Evolutionary conservation across 1,140 invertebrate species (phyloP), one percentile per base, ranked within the genome.

Genomic region (Bombus breviceps): DNA sequence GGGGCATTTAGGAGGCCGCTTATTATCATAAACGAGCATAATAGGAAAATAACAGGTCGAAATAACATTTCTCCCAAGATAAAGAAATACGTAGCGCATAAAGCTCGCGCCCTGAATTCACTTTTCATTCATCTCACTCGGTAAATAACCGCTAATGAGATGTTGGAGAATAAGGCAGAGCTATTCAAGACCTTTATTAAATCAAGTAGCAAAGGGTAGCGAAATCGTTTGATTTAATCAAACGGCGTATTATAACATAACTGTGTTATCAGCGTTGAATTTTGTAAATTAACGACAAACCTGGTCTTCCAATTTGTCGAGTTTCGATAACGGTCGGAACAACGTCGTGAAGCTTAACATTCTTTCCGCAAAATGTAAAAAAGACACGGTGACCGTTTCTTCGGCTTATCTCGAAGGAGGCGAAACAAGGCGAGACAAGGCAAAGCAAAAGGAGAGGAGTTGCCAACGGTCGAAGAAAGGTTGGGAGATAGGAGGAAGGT

Each of bases 401-500:
- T 39, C n/a, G 28, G 12, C 53, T 75, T 62, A n/a, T 62, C n/a
- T 66, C 15, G 64, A 47, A 32, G 5, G 41, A 6, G 32, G 32
- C 9, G 32, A 32, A 32, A 41, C 47, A 41, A 81, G 64, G 39
- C 12, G 2, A 18, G 59, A 25, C 22, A 32, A 59, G 41, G 62
- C 69, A 34, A 66, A 32, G 79, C 22, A 41, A 64, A 28, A 37
- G 18, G n/a, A 47, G 41, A 28, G 57, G 43, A 57, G 22, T 68
- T 71, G 47, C 37, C 75, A 83, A 87, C 34, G 86, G 68, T 41
- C 71, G 71, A 82, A 69, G 64, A 73, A 79, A 79, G 57, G 75
- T 39, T n/a, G 69, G 68, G 62, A 64, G 81, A n/a, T 15, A 28
- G 43, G 22, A 74, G 57, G 68, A 71, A 66, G 75, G 53, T 39